Conservation (phyloP, 1,140 invertebrate species). For the Polyergus mexicanus region DNA sequence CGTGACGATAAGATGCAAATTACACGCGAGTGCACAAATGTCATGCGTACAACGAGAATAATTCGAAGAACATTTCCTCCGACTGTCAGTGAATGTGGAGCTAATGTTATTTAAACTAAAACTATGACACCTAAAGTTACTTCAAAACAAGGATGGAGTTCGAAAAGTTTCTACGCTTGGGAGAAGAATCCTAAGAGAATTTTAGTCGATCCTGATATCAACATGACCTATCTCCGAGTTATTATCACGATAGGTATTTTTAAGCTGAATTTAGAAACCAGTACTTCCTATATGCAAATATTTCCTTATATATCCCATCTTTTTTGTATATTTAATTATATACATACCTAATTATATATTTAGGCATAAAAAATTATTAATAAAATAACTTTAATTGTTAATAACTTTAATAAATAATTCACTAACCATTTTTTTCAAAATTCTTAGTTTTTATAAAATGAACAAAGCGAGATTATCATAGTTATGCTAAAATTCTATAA, state of each 20-base stretch:
- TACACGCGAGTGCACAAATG: background rate
- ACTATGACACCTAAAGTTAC: conserved; percentile 5
- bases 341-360: no score
- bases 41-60: background rate
- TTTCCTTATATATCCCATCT: background rate
- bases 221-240: background rate
- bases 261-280: background rate
- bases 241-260: background rate
- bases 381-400: background rate
- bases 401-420: no score
- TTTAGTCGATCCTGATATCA: background rate
- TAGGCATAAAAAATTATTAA: background rate
- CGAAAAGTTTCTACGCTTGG: conserved; percentile 12
- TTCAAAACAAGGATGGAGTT: background rate
- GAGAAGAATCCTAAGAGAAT: conserved; percentile 2
- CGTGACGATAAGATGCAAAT: conserved; percentile 52
- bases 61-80: background rate
- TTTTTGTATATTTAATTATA: no score
- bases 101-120: conserved; percentile 5
- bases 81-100: conserved; percentile 5
- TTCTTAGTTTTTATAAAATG: background rate
- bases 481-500: background rate
- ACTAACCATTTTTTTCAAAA: background rate
- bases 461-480: background rate
- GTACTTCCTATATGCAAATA: background rate